Percentiles rank a stretch among this genome's conserved stretches.
Conservation (phyloP, 2,113 vertebrate genomes). For the Ascaphus truei region DNA sequence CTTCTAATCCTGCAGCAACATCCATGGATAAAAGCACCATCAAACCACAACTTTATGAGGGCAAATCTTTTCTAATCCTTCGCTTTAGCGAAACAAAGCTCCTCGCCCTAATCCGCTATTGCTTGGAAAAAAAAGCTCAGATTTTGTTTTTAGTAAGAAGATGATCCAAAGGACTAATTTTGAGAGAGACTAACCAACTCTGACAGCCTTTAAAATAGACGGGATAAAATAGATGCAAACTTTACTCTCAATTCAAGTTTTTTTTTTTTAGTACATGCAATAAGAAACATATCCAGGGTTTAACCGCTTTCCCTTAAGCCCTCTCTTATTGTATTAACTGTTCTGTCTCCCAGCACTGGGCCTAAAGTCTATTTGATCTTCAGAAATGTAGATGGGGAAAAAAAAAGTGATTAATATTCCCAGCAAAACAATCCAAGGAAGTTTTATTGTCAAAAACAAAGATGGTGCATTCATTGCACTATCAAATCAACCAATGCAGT, state of each 20-base stretch:
- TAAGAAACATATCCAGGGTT: conserved; percentile 64
- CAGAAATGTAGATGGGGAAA: conserved; percentile 50
- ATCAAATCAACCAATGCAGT: no score
- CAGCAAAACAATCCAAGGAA: conserved; percentile 55
- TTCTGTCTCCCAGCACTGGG: conserved; percentile 50
- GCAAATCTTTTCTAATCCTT: conserved; percentile 97
- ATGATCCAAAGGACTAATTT: conserved; percentile 93
- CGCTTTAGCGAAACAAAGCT: conserved; percentile 96
- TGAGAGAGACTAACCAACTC: conserved; percentile 89
- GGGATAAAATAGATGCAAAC: conserved; percentile 68
- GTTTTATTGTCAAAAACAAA: conserved; percentile 66
- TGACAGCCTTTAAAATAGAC: conserved; percentile 86
- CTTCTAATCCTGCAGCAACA: conserved; percentile 90
- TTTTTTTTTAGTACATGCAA: conserved; percentile 52
- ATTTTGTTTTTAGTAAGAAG: conserved; percentile 85
- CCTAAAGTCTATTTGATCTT: conserved; percentile 63
- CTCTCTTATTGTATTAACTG: conserved; percentile 59
- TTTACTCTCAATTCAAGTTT: conserved; percentile 60
- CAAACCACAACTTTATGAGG: conserved; percentile 96
- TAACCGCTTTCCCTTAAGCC: conserved; percentile 59
- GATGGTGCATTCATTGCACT: no score
- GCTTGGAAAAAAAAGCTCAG: conserved; percentile 75
- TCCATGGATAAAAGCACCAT: conserved; percentile 96
- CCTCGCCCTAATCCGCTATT: conserved; percentile 87
- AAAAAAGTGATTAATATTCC: conserved; percentile 60